Evolutionary conservation across 2,113 vertebrate genomes (phyloP), one percentile per base, ranked within the genome.

Genomic region (Leptobrachium ailaonicum): DNA sequence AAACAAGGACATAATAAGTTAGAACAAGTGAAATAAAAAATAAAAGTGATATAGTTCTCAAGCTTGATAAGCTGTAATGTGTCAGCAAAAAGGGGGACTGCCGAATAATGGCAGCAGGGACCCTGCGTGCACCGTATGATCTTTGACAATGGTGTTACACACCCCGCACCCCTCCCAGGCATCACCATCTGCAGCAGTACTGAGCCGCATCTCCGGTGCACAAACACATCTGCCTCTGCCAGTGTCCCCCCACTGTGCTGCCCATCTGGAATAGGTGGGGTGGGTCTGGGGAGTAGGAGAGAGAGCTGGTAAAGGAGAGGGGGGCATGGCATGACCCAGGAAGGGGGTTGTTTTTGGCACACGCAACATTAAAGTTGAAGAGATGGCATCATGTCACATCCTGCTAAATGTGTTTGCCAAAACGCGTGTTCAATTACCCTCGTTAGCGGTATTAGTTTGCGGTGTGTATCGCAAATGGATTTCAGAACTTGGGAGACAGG

Each of bases 241-340:
- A 91, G 87, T 85, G 90, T 88, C 89, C 92, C 92, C 90, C 93
- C 88, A 91, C 90, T 90, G 91, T 86, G 91, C 77, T 77, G 80
- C 92, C 92, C 91, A 93, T 93, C 90, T 94, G 92, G 90, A 92
- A 87, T 90, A 94, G 91, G 91, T 92, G 87, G 92, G 90, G 87
- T 84, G 85, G 87, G 86, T 54, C 0, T 5, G 62, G 87, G 83
- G 88, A 85, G 12, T 74, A 82, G 80, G 82, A 60, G 56, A 60
- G 83, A 82, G 83, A 60, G 5, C 3, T 71, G 45, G 68, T 50
- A 6, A 32, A 2, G 14, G 70, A 54, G 70, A 62, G 69, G 45
- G 42, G 78, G 44, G 72, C 54, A 73, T 69, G n/a, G 47, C 40
- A 80, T 79, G n/a, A 79, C 87, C 88, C 71, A 87, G 67, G 69